These are phyloP conservation scores for Diabrotica balteata DNA, from an alignment of 2,888 invertebrate species.

Conservation along the genomic window DNA sequence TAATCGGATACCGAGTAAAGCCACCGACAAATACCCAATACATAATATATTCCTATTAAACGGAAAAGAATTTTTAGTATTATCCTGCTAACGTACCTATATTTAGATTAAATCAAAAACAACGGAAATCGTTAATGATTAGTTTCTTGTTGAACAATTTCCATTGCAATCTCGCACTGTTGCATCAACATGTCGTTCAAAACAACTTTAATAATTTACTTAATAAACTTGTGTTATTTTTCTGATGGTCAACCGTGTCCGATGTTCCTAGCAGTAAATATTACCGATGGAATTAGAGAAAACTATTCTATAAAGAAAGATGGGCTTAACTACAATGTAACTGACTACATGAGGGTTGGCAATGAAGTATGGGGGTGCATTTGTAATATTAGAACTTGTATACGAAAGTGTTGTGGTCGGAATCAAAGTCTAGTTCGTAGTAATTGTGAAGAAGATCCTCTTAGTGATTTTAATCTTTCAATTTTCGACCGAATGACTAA, in stretches of 20 bases:
- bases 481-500: constrained; percentile 19
- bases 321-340: constrained; percentile 27
- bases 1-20: no score
- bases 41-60: no score
- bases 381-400: constrained; percentile 26
- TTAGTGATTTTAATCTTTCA: constrained; percentile 13
- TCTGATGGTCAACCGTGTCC: neutral
- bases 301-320: constrained; percentile 26
- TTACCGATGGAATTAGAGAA: constrained; percentile 31
- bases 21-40: no score
- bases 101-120: neutral
- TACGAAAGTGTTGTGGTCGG: neutral
- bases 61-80: no score
- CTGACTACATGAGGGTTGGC: constrained; percentile 32
- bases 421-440: neutral
- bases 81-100: no score
- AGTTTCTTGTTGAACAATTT: neutral
- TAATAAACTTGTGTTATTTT: no score
- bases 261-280: constrained; percentile 21
- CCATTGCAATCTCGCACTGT: neutral
- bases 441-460: constrained; percentile 2
- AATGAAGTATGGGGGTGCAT: constrained; percentile 35
- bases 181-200: constrained; percentile 4
- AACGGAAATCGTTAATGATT: constrained; percentile 5
- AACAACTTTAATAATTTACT: no score